Percentiles rank a stretch among this genome's conserved stretches.
phyloP scores from a whole-genome alignment of 2,797 vertebrate species.

The Oophaga sylvatica region DNA sequence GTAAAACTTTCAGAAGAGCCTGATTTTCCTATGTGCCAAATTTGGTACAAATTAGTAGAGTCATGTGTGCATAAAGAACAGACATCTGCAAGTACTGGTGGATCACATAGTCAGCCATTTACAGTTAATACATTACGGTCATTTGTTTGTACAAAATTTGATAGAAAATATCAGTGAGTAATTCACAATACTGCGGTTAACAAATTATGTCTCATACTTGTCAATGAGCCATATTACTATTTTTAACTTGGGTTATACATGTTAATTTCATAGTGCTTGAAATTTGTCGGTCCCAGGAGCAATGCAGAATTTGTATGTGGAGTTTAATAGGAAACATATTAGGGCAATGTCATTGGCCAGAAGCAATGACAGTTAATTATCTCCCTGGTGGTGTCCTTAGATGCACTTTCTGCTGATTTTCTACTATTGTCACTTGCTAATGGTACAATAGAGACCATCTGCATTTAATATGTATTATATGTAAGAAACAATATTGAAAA shows the following conservation, averaged over 20 bases:
- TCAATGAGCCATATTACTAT: slow-evolving; percentile 2
- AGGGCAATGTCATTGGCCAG: slow-evolving; percentile 1
- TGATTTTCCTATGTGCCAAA: no score
- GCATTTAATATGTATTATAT: not conserved
- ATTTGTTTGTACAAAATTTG: not conserved
- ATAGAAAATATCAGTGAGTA: not conserved
- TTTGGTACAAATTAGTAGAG: no score
- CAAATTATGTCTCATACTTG: not conserved
- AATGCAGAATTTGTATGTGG: not conserved
- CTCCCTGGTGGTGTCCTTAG: slow-evolving; percentile 6
- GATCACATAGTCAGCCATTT: not conserved
- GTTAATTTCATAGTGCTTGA: not conserved
- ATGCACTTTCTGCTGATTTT: not conserved
- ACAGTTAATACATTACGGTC: not conserved
- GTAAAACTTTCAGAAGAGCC: no score
- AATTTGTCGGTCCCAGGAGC: not conserved
- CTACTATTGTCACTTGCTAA: not conserved
- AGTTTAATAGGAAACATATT: slow-evolving; percentile 4
- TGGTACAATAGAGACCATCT: not conserved
- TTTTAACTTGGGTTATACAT: not conserved
- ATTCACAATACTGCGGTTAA: not conserved
- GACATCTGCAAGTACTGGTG: not conserved
- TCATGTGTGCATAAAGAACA: no score
- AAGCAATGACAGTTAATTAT: not conserved
- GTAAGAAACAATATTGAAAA: not conserved